Conservation (phyloP, 2,888 invertebrate species). For the Dryococelus australis region DNA sequence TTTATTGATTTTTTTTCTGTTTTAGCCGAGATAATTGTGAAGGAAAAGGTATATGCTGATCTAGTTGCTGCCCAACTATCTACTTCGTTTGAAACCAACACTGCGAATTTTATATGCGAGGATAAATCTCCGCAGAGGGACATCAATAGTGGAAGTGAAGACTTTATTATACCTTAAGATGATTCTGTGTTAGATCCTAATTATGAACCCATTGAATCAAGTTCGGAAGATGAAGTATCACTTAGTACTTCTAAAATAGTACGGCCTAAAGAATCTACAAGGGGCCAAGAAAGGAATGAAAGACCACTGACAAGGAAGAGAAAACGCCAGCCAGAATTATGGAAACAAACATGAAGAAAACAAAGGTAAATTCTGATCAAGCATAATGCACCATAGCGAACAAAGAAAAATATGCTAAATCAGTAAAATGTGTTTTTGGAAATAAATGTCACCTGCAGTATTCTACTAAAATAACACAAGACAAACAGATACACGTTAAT, state of each 20-base stretch:
- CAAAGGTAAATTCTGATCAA: not conserved
- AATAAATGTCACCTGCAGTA: not conserved
- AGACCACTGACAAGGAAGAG: not conserved
- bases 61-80: not conserved
- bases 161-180: not conserved
- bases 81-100: not conserved
- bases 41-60: not conserved
- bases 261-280: not conserved
- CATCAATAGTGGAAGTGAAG: not conserved
- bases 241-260: not conserved
- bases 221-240: not conserved
- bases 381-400: not conserved
- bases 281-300: not conserved
- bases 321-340: conserved; percentile 3
- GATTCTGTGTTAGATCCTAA: conserved; percentile 2
- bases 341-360: not conserved
- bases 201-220: not conserved
- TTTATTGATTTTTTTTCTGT: not conserved
- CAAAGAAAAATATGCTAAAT: not conserved
- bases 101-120: not conserved
- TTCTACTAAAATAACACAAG: not conserved
- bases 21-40: not conserved
- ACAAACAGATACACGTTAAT: not conserved
- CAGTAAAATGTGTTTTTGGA: not conserved
- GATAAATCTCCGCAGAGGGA: too few relatives aligned